Evolutionary conservation across 2,888 invertebrate genomes (phyloP), one percentile per base, ranked within the genome.

Genomic region (Cataglyphis rosenhaueri): DNA sequence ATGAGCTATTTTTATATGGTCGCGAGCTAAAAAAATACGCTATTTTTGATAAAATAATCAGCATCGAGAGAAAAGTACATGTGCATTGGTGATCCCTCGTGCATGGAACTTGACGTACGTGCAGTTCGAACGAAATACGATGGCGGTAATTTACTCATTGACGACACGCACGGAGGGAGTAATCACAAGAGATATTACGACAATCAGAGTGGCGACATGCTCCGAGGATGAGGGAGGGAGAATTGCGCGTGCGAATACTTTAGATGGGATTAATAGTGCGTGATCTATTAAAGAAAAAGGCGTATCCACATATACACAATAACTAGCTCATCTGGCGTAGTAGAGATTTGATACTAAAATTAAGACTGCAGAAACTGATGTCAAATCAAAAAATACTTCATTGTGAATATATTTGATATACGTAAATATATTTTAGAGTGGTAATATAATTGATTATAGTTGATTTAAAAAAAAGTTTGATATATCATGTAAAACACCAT

Each of bases 61-160:
- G 12, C 18, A 25, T 32, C 15, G 3, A 25, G 3, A 44, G 18
- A 15, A 66, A 44, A 66, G 44, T 48, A 44, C 25, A 15, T 9
- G 35, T 32, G 10, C 25, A 62, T 61, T 25, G 48, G 12, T 35
- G 10, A 0, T 44, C 5, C 15, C 79, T 64, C 68, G 83, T 78
- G 75, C 85, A 81, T n/a, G 9, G 79, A 82, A 84, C 78, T 82
- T 79, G 90, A 90, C 90, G 91, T 92, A 92, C 92, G 91, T 92
- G 92, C 91, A 89, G 89, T 91, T 89, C 90, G 86, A 86, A 87
- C 86, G 88, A 91, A 90, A 90, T 89, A 91, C 89, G 91, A 92
- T 92, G 91, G 92, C 88, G 91, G 75, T 86, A 85, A 86, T 83
- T 88, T 87, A 86, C 86, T 87, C 87, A 86, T 61, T 82, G 83